Evolutionary conservation across 30 jellyfish, hydroid and myxozoan species (phyloP).

Genomic region (Mastigias papua): DNA sequence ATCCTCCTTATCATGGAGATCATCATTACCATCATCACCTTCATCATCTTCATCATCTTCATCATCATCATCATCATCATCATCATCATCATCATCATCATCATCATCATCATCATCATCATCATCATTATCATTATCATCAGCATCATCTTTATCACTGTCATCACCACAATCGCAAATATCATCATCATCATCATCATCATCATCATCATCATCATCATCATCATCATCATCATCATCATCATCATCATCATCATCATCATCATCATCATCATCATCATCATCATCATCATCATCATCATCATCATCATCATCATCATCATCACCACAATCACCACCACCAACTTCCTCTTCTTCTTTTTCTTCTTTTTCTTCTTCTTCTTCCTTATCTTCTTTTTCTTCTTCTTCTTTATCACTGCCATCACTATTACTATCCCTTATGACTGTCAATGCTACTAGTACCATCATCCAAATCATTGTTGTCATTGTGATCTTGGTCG

Average conservation of each 20-base stretch:
- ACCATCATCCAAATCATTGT: too few relatives aligned
- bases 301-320: too few relatives aligned
- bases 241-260: constrained; percentile 33
- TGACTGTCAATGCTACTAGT: too few relatives aligned
- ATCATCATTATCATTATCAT: background rate
- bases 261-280: constrained; percentile 30
- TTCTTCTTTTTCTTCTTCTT: too few relatives aligned
- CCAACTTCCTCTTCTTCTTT: too few relatives aligned
- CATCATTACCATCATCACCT: constrained; percentile 51
- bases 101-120: constrained; percentile 57
- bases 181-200: constrained; percentile 26
- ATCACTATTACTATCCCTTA: too few relatives aligned
- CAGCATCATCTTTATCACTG: background rate
- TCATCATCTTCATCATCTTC: constrained; percentile 40
- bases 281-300: constrained; percentile 11
- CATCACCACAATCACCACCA: too few relatives aligned
- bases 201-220: constrained; percentile 26
- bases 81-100: constrained; percentile 57
- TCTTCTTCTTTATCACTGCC: too few relatives aligned
- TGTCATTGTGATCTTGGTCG: too few relatives aligned
- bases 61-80: constrained; percentile 53
- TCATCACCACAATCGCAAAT: background rate
- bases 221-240: constrained; percentile 39
- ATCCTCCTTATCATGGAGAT: constrained; percentile 21
- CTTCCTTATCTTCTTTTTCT: too few relatives aligned